Evolutionary conservation across 1,140 invertebrate genomes (phyloP).

Genomic region (Dendroctonus valens): DNA sequence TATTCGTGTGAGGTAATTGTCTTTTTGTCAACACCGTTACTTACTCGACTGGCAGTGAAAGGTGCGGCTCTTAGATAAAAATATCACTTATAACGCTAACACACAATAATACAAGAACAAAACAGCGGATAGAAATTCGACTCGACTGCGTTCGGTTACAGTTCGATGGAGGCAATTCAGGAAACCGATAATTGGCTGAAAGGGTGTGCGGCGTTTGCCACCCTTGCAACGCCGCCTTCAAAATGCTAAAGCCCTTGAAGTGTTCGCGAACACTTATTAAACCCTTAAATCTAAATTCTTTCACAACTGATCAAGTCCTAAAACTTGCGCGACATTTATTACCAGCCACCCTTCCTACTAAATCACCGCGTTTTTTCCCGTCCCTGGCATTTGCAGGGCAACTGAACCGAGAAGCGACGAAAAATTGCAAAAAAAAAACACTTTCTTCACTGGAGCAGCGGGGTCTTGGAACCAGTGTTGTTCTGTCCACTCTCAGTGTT

Average conservation of each 20-base stretch:
- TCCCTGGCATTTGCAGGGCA: constrained; percentile 5
- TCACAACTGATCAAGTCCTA: constrained; percentile 41
- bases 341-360: constrained; percentile 35
- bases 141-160: too few relatives aligned
- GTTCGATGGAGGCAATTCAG: too few relatives aligned
- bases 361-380: constrained; percentile 40
- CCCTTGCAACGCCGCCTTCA: constrained; percentile 4
- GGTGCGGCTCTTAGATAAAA: constrained; percentile 26
- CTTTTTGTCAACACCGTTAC: constrained; percentile 42
- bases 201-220: neutral
- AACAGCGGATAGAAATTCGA: too few relatives aligned
- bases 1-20: constrained; percentile 37
- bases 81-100: neutral
- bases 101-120: neutral
- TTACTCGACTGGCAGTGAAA: constrained; percentile 37
- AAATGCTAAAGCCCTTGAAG: constrained; percentile 28
- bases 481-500: too few relatives aligned
- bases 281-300: constrained; percentile 44
- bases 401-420: constrained; percentile 19
- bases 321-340: constrained; percentile 43
- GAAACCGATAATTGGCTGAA: neutral
- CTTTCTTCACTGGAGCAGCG: constrained; percentile 23
- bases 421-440: constrained; percentile 42
- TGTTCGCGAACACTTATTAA: constrained; percentile 40
- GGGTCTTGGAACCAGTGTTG: too few relatives aligned